Base-by-base conservation (phyloP, 30 jellyfish, hydroid and myxozoan species). In the Rhopilema esculentum region DNA sequence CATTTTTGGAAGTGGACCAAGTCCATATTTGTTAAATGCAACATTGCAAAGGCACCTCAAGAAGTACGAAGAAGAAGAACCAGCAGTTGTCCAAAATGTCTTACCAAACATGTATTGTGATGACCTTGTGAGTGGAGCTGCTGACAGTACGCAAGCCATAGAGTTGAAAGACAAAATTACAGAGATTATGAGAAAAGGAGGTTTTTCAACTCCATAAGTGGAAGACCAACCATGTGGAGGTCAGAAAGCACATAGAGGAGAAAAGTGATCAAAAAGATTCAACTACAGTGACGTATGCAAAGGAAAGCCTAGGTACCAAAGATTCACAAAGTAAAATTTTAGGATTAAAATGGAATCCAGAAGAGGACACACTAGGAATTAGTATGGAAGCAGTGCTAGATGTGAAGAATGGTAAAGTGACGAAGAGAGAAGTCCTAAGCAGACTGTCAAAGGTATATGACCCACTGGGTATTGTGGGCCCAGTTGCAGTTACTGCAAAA, bases 401-500 rank as follows among this genome's bases (percentile, higher is more conserved):
- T 49, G 74, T 49, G 32, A 75, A 75, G 32, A 50, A 69, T 22
- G 74, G 53, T 33, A 75, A 49, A 19, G 74, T 75, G 86, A 75
- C 86, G 33, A 75, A 75, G 30, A 75, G 86, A 51, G 74, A 75
- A 75, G 86, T 75, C 52, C 74, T 75, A 70, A 51, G 86, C 74
- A 75, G 49, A 75, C 86, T 75, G 8, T 49, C 74, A 61, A 80
- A 80, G 71, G 82, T 80, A 18, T 63, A 64, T 80, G 91, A 81
- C 53, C 84, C 85, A 49, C 91, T 81, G 66, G 91, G 91, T 33
- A 67, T 81, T 33, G 82, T 64, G 72, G 83, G 91, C 16, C 71
- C 91, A 63, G 80, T 66, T 80, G 50, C 90, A 16, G 84, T 61
- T 32, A 80, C 80, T 64, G 82, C 71, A 26, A 80, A 62, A 70